phyloP scores from a whole-genome alignment of 2,797 vertebrate species.

The Luscinia megarhynchos region DNA sequence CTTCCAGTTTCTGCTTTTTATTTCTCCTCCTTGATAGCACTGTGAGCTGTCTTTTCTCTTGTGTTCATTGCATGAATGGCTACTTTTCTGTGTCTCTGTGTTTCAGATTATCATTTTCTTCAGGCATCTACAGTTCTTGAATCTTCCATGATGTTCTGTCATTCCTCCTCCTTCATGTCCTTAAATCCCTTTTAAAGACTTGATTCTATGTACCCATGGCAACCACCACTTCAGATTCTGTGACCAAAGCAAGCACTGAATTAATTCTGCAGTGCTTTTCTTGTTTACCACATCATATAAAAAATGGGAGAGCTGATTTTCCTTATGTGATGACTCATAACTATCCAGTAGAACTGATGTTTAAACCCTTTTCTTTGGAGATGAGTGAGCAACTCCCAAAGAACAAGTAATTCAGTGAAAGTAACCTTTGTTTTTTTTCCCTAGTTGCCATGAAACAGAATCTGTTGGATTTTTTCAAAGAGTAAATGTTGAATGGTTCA shows the following conservation, averaged over 20 bases:
- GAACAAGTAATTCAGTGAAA: neutral
- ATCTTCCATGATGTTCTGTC: neutral
- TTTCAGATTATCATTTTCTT: conserved; percentile 10
- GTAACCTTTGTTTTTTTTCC: neutral
- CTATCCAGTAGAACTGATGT: neutral
- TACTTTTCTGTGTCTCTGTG: neutral
- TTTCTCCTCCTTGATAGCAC: neutral
- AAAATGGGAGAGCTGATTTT: conserved; percentile 44
- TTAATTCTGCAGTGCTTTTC: conserved; percentile 39
- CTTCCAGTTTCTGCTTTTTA: neutral
- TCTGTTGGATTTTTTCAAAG: neutral
- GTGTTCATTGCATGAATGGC: neutral
- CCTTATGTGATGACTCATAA: conserved; percentile 46
- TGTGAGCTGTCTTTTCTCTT: neutral
- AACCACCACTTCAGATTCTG: conserved; percentile 51
- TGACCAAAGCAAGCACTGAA: conserved; percentile 45
- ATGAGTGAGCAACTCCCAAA: neutral
- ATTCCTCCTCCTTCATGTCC: conserved; percentile 27
- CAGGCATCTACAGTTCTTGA: neutral
- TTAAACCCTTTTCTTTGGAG: neutral
- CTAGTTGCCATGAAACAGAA: neutral
- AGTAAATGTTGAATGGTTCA: neutral
- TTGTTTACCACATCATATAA: conserved; percentile 43
- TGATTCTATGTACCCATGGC: conserved; percentile 45
- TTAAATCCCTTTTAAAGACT: conserved; percentile 14